Evolutionary conservation across 2,888 invertebrate genomes (phyloP).

Genomic region (Agrochola litura): DNA sequence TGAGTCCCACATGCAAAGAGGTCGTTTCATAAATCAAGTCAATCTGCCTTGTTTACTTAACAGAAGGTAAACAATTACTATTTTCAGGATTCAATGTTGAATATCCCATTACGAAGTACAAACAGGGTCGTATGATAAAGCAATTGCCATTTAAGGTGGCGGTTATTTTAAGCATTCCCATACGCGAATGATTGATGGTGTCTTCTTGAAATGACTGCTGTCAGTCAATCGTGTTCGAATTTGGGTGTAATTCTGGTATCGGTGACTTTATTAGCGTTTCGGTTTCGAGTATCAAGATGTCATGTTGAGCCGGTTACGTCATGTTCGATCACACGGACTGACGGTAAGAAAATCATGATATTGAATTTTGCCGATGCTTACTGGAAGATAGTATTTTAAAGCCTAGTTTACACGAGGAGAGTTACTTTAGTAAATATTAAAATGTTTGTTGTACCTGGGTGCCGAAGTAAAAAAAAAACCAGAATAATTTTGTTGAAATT

Average conservation of each 20-base stretch:
- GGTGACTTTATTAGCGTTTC: slow-evolving; percentile 55
- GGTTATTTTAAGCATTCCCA: slow-evolving; percentile 36
- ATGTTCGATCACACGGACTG: slow-evolving; percentile 34
- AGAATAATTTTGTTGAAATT: slow-evolving; percentile 13
- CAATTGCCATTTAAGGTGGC: slow-evolving; percentile 42
- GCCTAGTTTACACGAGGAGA: too few species aligned
- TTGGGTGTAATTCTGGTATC: slow-evolving; percentile 53
- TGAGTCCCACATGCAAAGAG: slow-evolving; percentile 60
- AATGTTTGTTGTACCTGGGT: background rate
- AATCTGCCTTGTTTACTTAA: slow-evolving; percentile 34
- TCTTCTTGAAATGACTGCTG: slow-evolving; percentile 37
- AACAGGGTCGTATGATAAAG: slow-evolving; percentile 29
- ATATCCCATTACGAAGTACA: slow-evolving; percentile 25
- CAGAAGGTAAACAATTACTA: slow-evolving; percentile 45
- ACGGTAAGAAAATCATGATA: background rate
- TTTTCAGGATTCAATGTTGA: slow-evolving; percentile 57
- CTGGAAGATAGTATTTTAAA: background rate
- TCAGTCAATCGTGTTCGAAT: slow-evolving; percentile 45
- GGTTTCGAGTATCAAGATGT: slow-evolving; percentile 43
- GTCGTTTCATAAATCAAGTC: slow-evolving; percentile 59
- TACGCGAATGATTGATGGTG: slow-evolving; percentile 56
- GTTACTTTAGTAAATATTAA: background rate
- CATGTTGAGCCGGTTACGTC: slow-evolving; percentile 32
- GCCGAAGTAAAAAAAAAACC: background rate
- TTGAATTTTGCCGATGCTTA: slow-evolving; percentile 10